A percentile compares a stretch with the other conserved stretches of the same genome.
These are phyloP conservation scores for Chascanopsetta lugubris DNA, from an alignment of 2,113 vertebrate species.

Conservation along the genomic window DNA sequence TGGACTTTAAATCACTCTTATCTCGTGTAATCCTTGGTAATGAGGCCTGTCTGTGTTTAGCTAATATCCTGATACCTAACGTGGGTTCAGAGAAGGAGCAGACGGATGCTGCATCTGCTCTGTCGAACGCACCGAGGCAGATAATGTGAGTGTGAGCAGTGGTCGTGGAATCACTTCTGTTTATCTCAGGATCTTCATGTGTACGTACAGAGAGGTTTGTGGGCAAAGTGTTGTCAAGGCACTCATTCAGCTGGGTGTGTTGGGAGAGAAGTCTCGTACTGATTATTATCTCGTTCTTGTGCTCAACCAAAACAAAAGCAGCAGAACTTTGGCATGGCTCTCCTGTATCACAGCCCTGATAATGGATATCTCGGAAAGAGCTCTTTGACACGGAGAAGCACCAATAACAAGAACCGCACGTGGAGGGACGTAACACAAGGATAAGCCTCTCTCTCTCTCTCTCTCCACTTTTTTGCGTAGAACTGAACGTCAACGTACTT, in stretches of 20 bases:
- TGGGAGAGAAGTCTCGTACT: neutral
- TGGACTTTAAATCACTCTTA: slow-evolving; percentile 1
- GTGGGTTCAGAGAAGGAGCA: slow-evolving; percentile 11
- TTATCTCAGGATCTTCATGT: slow-evolving; percentile 1
- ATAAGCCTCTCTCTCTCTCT: neutral
- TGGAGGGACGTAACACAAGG: neutral
- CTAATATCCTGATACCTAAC: slow-evolving; percentile 11
- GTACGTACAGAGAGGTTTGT: neutral
- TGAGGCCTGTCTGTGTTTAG: slow-evolving; percentile 1
- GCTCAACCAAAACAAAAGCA: neutral
- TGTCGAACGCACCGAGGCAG: slow-evolving; percentile 6
- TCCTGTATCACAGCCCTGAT: neutral
- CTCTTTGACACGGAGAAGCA: neutral
- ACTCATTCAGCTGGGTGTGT: neutral
- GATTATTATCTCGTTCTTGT: neutral
- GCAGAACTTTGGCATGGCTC: neutral
- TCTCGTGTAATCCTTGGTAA: slow-evolving; percentile 20
- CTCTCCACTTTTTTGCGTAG: neutral
- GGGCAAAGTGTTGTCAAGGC: neutral
- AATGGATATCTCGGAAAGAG: neutral
- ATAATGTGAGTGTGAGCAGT: slow-evolving; percentile 6
- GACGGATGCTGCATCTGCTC: slow-evolving; percentile 32
- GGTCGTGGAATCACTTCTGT: neutral
- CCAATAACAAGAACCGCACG: neutral
- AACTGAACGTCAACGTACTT: neutral